phyloP scores from a whole-genome alignment of 2,888 invertebrate genomes.

The Acronicta leporina region DNA sequence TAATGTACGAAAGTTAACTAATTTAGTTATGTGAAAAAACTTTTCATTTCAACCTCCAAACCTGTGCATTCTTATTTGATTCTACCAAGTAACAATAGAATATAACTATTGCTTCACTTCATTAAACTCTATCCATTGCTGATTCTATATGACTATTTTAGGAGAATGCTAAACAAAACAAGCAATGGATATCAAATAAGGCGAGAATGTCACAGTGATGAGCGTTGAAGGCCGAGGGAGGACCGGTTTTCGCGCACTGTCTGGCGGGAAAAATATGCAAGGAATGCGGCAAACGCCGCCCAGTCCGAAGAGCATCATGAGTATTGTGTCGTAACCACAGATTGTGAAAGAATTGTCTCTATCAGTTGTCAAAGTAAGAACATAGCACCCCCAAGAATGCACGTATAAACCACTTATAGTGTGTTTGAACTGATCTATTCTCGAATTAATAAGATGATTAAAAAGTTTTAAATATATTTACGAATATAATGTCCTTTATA shows the following conservation, averaged over 20 bases:
- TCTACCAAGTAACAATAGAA: conserved; percentile 14
- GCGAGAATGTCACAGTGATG: not conserved
- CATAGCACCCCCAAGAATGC: no score
- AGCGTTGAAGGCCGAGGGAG: conserved; percentile 48
- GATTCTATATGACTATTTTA: rapidly evolving
- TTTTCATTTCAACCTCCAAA: conserved; percentile 27
- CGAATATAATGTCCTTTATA: no score
- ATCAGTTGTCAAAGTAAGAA: no score
- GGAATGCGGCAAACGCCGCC: conserved; percentile 61
- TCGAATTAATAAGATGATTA: no score
- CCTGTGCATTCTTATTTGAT: conserved; percentile 25
- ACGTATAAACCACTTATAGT: no score
- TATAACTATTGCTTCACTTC: not conserved
- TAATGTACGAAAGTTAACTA: no score
- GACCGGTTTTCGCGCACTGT: conserved; percentile 66
- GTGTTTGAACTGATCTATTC: no score
- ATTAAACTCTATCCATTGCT: conserved; percentile 5
- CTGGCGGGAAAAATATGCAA: conserved; percentile 66
- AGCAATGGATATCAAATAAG: conserved; percentile 18
- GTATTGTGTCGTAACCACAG: conserved; percentile 1
- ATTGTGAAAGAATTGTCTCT: not conserved
- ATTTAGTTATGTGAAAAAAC: no score
- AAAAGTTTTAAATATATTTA: no score
- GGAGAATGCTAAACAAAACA: not conserved
- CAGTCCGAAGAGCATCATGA: conserved; percentile 47